phyloP scores from a whole-genome alignment of 2,113 vertebrate genomes.

The Perca flavescens region DNA sequence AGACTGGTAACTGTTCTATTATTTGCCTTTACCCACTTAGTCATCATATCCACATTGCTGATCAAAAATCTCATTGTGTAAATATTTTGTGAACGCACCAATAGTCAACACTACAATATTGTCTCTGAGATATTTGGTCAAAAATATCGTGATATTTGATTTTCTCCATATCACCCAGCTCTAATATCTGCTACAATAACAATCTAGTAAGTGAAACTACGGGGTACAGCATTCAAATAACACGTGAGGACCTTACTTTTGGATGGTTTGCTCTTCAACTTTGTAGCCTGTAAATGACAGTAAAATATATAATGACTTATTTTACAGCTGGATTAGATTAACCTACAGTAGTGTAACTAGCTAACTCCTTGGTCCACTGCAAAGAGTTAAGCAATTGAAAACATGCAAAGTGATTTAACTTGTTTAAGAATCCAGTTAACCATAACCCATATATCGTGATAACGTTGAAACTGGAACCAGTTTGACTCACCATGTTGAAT shows the following conservation, averaged over 20 bases:
- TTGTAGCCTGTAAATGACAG: constrained; percentile 78
- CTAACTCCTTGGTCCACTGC: too few relatives aligned
- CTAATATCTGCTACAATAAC: neutral
- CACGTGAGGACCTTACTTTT: constrained; percentile 78
- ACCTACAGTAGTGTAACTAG: neutral
- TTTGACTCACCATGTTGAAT: constrained; percentile 65
- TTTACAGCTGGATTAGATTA: neutral
- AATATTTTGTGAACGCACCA: too few relatives aligned
- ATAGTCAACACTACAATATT: too few relatives aligned
- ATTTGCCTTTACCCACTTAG: too few relatives aligned
- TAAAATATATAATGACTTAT: constrained; percentile 34
- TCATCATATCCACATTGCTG: too few relatives aligned
- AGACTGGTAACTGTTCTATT: too few relatives aligned
- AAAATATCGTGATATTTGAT: too few relatives aligned
- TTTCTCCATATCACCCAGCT: too few relatives aligned
- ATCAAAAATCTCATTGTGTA: too few relatives aligned
- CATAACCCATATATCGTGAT: neutral
- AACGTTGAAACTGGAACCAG: neutral
- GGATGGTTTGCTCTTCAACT: constrained; percentile 73
- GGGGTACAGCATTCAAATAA: neutral
- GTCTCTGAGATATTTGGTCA: too few relatives aligned
- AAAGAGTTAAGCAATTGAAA: neutral
- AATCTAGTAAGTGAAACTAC: too few relatives aligned
- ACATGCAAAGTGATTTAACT: neutral
- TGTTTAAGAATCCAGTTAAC: neutral